Conservation (phyloP, 2,113 vertebrate species). For the Zapus hudsonius region DNA sequence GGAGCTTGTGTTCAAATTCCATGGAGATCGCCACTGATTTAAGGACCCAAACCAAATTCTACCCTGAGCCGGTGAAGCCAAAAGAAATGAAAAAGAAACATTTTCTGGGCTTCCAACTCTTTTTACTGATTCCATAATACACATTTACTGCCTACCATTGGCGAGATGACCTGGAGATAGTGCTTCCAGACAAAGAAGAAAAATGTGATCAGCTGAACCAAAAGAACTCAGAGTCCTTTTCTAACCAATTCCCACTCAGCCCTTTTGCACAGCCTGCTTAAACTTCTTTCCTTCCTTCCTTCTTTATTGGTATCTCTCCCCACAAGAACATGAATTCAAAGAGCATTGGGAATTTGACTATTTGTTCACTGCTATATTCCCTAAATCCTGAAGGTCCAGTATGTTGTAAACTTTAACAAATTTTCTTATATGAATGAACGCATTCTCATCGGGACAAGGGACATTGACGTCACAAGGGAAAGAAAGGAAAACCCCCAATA, state of each 20-base stretch:
- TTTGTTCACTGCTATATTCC: neutral
- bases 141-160: neutral
- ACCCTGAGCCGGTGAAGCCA: neutral
- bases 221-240: neutral
- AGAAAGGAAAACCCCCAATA: neutral
- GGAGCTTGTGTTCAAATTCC: neutral
- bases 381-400: neutral
- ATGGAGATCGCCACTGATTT: neutral
- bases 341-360: too few species aligned
- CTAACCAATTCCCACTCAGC: neutral
- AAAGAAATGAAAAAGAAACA: neutral
- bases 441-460: neutral
- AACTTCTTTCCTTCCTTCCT: neutral
- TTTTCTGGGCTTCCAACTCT: neutral
- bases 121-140: neutral
- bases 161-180: neutral
- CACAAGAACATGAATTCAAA: too few species aligned
- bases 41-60: conserved; percentile 6
- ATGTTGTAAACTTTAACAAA: neutral
- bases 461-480: neutral
- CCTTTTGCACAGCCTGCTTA: neutral
- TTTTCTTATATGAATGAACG: neutral
- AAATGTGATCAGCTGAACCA: neutral
- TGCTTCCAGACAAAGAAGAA: neutral
- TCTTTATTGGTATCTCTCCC: too few species aligned